Percentiles rank a stretch among this genome's conserved stretches.
Conservation (phyloP, 2,113 vertebrate species). For the Vulpes ferrilata region DNA sequence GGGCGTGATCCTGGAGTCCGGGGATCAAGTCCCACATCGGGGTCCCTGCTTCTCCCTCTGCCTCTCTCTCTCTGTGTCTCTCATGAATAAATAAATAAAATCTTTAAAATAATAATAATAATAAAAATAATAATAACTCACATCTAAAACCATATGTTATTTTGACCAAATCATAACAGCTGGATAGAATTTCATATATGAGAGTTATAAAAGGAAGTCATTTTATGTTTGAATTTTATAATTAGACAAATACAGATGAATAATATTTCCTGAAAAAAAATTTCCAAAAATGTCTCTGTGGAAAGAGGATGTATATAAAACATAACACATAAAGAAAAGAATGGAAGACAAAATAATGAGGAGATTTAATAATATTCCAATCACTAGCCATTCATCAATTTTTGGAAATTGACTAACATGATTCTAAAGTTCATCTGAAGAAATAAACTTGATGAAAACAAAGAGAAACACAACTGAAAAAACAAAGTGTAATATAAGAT, state of each 20-base stretch:
- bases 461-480: not conserved
- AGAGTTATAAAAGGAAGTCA: not conserved
- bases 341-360: not conserved
- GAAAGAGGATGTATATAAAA: not conserved
- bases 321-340: not conserved
- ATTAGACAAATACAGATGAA: not conserved
- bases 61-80: no score
- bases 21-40: no score
- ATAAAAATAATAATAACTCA: not conserved
- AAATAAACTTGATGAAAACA: not conserved
- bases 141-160: not conserved
- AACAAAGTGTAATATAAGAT: not conserved
- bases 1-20: no score
- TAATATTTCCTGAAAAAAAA: not conserved
- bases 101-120: not conserved
- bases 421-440: not conserved
- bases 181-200: not conserved
- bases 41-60: no score
- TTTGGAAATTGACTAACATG: not conserved
- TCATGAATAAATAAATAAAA: no score
- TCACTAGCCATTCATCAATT: not conserved
- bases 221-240: not conserved
- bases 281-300: not conserved
- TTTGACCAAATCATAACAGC: not conserved
- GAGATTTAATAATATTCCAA: not conserved